Conservation (phyloP, 2,113 vertebrate genomes). For the Sturnira hondurensis region DNA sequence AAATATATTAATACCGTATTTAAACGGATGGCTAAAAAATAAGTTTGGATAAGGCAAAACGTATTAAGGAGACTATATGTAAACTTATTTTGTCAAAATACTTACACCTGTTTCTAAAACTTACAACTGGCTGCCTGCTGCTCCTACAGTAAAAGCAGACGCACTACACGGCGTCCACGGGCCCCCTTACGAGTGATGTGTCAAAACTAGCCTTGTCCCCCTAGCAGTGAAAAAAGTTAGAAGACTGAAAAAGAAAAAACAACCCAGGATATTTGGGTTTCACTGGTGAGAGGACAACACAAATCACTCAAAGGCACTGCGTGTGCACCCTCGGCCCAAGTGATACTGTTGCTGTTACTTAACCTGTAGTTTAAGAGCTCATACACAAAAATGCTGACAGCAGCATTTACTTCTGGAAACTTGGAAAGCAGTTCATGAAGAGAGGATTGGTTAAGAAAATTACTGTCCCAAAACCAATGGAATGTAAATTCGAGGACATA, state of each 20-base stretch:
- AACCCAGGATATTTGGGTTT: neutral
- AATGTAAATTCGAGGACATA: neutral
- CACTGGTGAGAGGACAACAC: neutral
- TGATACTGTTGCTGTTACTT: neutral
- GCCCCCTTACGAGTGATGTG: neutral
- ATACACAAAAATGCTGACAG: neutral
- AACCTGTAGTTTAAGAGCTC: neutral
- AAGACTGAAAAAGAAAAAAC: neutral
- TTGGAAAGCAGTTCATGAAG: neutral
- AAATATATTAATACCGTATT: neutral
- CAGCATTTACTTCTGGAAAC: neutral
- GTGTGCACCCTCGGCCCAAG: neutral
- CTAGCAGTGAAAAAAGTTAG: neutral
- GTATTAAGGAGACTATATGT: neutral
- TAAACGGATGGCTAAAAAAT: neutral
- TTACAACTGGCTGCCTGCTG: neutral
- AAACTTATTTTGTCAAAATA: constrained; percentile 5
- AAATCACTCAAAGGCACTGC: neutral
- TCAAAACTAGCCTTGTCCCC: neutral
- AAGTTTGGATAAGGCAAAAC: neutral
- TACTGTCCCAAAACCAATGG: neutral
- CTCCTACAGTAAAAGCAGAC: neutral
- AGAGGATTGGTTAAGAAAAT: neutral
- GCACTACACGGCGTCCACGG: neutral
- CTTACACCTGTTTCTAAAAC: neutral